Conservation (phyloP, 2,797 vertebrate genomes). For the Sebastes glaucus region DNA sequence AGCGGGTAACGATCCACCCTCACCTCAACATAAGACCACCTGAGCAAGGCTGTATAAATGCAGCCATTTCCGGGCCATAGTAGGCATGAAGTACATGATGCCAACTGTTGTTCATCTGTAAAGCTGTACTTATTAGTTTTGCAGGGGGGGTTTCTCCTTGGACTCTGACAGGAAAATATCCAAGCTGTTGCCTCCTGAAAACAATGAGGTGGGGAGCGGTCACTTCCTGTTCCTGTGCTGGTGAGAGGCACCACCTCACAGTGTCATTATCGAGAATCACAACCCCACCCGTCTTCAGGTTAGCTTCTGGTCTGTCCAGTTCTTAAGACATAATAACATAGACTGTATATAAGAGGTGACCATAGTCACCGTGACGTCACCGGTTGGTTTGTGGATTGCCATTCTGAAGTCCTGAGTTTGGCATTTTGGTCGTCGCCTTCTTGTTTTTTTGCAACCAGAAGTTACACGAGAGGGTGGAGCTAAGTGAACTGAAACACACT, state of each 20-base stretch:
- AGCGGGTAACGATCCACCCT: accelerated
- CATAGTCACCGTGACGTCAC: too few relatives aligned
- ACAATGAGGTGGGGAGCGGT: constrained; percentile 67
- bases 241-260: constrained; percentile 16
- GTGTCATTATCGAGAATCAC: neutral
- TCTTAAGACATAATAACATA: neutral
- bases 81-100: neutral
- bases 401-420: too few relatives aligned
- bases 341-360: too few relatives aligned
- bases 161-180: constrained; percentile 56
- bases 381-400: too few relatives aligned
- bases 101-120: neutral
- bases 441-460: too few relatives aligned
- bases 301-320: neutral
- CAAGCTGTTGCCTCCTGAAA: constrained; percentile 36
- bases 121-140: neutral
- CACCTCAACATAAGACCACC: neutral
- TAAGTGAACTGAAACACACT: too few relatives aligned
- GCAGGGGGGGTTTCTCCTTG: neutral
- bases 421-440: too few relatives aligned
- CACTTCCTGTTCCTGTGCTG: constrained; percentile 54
- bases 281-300: neutral
- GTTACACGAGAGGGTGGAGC: too few relatives aligned
- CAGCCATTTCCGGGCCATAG: neutral
- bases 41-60: accelerated